These are phyloP conservation scores for Ptychadena robeensis DNA, from an alignment of 2,797 vertebrate species.

Conservation along the genomic window DNA sequence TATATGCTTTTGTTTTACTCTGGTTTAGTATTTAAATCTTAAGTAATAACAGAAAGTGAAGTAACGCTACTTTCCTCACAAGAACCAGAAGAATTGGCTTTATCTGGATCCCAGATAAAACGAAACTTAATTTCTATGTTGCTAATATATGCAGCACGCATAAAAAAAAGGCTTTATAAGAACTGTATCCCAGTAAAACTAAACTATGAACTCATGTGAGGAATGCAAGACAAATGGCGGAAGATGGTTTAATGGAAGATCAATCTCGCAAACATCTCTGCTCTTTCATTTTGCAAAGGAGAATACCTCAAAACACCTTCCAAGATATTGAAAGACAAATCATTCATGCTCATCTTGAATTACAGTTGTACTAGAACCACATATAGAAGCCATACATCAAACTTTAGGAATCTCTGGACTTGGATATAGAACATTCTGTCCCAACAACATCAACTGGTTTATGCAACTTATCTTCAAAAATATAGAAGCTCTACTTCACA, in stretches of 20 bases:
- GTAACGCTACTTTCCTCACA: too few species aligned
- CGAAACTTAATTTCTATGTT: too few species aligned
- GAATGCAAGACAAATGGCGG: constrained; percentile 20
- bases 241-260: constrained; percentile 40
- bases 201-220: constrained; percentile 13
- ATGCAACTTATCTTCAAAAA: not conserved
- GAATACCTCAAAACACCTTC: constrained; percentile 40
- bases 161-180: too few species aligned
- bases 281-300: constrained; percentile 36
- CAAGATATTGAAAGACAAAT: constrained; percentile 38
- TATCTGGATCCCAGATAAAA: too few species aligned
- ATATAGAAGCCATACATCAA: constrained; percentile 30
- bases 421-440: constrained; percentile 28
- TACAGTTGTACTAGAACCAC: constrained; percentile 9
- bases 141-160: too few species aligned
- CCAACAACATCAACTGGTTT: constrained; percentile 18
- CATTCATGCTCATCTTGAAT: constrained; percentile 25
- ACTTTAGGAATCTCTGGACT: not conserved
- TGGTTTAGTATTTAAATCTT: too few species aligned
- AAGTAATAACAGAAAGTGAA: too few species aligned
- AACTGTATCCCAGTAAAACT: constrained; percentile 10
- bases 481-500: not conserved
- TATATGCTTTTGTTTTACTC: too few species aligned
- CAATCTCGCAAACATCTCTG: constrained; percentile 28
- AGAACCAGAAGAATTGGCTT: too few species aligned